These are phyloP conservation scores for Alloscopus bannaensis DNA, from an alignment of 2,888 invertebrate species.

Conservation along the genomic window DNA sequence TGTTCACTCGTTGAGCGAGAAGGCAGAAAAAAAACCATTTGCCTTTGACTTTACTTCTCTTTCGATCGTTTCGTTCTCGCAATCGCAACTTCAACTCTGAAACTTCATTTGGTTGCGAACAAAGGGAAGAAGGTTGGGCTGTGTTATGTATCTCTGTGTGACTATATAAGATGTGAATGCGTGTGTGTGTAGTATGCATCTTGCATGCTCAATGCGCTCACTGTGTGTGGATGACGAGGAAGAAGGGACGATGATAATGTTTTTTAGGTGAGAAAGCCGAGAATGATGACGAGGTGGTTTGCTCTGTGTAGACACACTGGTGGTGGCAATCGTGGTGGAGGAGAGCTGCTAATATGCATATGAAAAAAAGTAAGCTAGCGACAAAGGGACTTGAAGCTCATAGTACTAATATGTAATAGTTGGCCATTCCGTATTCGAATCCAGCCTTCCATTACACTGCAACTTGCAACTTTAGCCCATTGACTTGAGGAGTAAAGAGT, in stretches of 20 bases:
- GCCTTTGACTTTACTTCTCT: too few species aligned
- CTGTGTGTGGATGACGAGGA: neutral
- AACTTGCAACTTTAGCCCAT: slow-evolving; percentile 19
- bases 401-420: slow-evolving; percentile 2
- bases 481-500: slow-evolving; percentile 7
- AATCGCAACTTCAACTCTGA: too few species aligned
- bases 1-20: too few species aligned
- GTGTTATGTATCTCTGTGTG: too few species aligned
- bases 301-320: neutral
- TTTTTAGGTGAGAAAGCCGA: slow-evolving; percentile 24
- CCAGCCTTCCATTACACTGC: slow-evolving; percentile 32
- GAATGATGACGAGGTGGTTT: slow-evolving; percentile 33
- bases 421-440: slow-evolving; percentile 46
- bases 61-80: too few species aligned
- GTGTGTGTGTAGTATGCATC: slow-evolving; percentile 17
- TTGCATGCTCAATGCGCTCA: neutral
- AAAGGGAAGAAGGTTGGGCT: too few species aligned
- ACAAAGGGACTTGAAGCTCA: slow-evolving; percentile 11
- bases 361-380: slow-evolving; percentile 19
- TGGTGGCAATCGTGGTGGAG: neutral
- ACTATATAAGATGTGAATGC: too few species aligned
- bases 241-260: slow-evolving; percentile 13
- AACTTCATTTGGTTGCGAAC: too few species aligned
- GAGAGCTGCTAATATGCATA: slow-evolving; percentile 24
- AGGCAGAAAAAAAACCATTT: too few species aligned